A percentile compares a stretch with the other conserved stretches of the same genome.
Conservation (phyloP, 2,113 vertebrate genomes). For the Pelvicachromis taeniatus region DNA sequence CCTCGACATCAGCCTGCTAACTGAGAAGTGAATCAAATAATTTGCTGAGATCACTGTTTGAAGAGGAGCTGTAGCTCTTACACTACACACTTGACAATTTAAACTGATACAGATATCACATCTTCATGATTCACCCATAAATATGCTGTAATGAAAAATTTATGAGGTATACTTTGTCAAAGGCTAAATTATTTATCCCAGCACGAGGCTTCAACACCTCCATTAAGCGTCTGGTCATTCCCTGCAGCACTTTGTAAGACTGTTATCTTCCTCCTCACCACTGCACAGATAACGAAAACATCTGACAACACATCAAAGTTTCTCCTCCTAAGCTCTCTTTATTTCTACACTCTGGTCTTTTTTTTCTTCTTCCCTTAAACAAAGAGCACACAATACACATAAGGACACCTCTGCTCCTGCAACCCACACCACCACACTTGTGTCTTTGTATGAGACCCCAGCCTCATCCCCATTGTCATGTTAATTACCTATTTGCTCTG, state of each 20-base stretch:
- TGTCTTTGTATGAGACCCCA: constrained; percentile 60
- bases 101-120: constrained; percentile 26
- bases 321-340: not conserved
- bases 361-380: not conserved
- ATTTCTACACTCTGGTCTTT: constrained; percentile 27
- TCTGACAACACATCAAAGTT: constrained; percentile 53
- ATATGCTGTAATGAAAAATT: constrained; percentile 62
- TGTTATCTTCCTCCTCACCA: constrained; percentile 14
- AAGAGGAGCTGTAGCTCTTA: not conserved
- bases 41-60: not conserved
- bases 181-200: constrained; percentile 59
- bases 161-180: constrained; percentile 65
- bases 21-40: not conserved
- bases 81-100: constrained; percentile 15
- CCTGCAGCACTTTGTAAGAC: constrained; percentile 11
- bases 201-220: constrained; percentile 58
- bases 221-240: constrained; percentile 56
- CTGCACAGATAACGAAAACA: not conserved
- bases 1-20: not conserved
- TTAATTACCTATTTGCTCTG: constrained; percentile 58
- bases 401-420: constrained; percentile 22
- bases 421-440: not conserved
- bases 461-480: constrained; percentile 64
- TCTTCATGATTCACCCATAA: constrained; percentile 45
- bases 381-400: not conserved